Conservation (phyloP, 2,797 vertebrate species). For the Hipposideros larvatus region DNA sequence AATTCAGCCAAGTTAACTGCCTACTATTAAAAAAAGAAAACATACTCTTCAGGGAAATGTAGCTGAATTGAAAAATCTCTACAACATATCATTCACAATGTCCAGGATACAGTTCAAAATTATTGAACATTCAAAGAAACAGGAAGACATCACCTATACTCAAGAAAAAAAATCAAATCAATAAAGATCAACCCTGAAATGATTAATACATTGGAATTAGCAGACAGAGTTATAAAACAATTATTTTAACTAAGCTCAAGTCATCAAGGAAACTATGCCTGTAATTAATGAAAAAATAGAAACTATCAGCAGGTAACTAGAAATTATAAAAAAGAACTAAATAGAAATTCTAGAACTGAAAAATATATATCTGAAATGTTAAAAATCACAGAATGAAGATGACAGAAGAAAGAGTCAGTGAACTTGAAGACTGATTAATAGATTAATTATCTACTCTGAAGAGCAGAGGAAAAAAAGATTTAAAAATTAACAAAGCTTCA, state of each 20-base stretch:
- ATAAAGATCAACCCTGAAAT: neutral
- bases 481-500: neutral
- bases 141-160: neutral
- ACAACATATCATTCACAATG: neutral
- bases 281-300: neutral
- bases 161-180: slow-evolving; percentile 54
- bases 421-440: slow-evolving; percentile 39
- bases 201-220: neutral
- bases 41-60: neutral
- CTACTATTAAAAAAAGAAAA: neutral
- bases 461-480: neutral
- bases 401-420: neutral
- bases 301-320: neutral
- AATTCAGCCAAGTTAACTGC: neutral
- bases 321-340: slow-evolving; percentile 39
- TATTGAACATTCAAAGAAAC: neutral
- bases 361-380: neutral
- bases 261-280: slow-evolving; percentile 23
- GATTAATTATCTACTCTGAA: neutral
- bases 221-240: slow-evolving; percentile 6
- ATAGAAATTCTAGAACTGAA: slow-evolving; percentile 43
- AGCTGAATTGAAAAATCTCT: neutral
- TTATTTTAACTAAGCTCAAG: slow-evolving; percentile 13
- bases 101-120: neutral
- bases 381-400: neutral